Conservation (phyloP, 2,113 vertebrate species). For the Oreochromis aureus region DNA sequence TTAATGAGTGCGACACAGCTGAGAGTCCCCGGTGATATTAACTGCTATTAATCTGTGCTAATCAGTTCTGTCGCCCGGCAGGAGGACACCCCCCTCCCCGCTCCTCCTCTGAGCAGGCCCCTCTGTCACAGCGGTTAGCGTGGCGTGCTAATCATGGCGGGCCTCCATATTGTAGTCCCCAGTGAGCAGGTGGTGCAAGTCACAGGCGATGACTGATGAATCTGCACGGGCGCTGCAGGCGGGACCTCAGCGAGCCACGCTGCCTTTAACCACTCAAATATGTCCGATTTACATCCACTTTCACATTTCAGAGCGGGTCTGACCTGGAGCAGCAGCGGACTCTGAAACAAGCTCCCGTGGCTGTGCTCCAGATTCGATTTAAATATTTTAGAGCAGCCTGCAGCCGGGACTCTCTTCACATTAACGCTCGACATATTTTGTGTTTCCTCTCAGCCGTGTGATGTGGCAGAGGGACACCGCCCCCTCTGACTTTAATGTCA, state of each 20-base stretch:
- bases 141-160: slow-evolving; percentile 20
- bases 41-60: slow-evolving; percentile 62
- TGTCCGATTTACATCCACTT: background rate
- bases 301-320: background rate
- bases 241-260: background rate
- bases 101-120: background rate
- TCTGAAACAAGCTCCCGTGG: slow-evolving; percentile 38
- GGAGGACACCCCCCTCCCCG: background rate
- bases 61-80: slow-evolving; percentile 34
- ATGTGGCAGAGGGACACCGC: background rate
- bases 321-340: slow-evolving; percentile 3
- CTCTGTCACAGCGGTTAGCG: slow-evolving; percentile 49
- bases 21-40: slow-evolving; percentile 52
- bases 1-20: slow-evolving; percentile 49
- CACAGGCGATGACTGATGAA: slow-evolving; percentile 33
- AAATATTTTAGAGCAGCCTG: slow-evolving; percentile 41
- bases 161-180: slow-evolving; percentile 23
- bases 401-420: slow-evolving; percentile 33
- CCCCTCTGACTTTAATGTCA: background rate
- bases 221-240: background rate
- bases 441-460: background rate
- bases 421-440: slow-evolving; percentile 32
- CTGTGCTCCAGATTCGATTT: slow-evolving; percentile 47
- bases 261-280: slow-evolving; percentile 6
- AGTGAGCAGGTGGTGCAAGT: slow-evolving; percentile 39